Evolutionary conservation across 2,888 invertebrate genomes (phyloP).

Genomic region (Rutpela maculata): DNA sequence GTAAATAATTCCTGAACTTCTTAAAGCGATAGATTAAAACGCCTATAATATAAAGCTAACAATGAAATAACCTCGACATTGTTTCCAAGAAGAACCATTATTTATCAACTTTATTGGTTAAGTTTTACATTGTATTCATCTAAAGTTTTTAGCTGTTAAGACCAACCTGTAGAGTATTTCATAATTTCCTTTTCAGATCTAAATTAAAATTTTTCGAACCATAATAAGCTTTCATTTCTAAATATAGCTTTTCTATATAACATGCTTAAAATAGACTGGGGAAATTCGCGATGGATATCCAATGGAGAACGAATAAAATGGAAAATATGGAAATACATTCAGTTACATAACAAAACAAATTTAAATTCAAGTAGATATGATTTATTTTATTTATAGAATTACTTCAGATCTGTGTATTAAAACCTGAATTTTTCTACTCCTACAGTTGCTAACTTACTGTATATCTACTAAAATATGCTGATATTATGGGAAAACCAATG

Average conservation of each 20-base stretch:
- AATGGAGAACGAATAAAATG: conserved; percentile 1
- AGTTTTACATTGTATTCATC: background rate
- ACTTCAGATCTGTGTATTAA: too few relatives aligned
- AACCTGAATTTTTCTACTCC: too few relatives aligned
- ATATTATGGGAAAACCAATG: too few relatives aligned
- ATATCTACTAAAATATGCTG: too few relatives aligned
- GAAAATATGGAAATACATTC: conserved; percentile 9
- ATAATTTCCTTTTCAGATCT: background rate
- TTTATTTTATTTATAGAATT: background rate
- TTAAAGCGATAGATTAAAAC: background rate
- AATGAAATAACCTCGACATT: background rate
- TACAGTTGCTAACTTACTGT: too few relatives aligned
- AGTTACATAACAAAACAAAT: background rate
- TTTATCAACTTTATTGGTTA: background rate
- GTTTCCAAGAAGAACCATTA: background rate
- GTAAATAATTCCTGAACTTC: background rate
- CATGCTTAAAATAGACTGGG: background rate
- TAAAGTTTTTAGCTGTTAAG: background rate
- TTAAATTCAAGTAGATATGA: background rate
- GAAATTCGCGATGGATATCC: conserved; percentile 2
- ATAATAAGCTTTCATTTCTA: conserved; percentile 4
- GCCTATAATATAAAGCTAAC: background rate
- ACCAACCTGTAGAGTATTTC: background rate
- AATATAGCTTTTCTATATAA: background rate
- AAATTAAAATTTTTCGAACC: conserved; percentile 21